These are phyloP conservation scores for Stomatorhinus ivindoensis DNA, from an alignment of 2,113 vertebrate genomes.

Conservation along the genomic window DNA sequence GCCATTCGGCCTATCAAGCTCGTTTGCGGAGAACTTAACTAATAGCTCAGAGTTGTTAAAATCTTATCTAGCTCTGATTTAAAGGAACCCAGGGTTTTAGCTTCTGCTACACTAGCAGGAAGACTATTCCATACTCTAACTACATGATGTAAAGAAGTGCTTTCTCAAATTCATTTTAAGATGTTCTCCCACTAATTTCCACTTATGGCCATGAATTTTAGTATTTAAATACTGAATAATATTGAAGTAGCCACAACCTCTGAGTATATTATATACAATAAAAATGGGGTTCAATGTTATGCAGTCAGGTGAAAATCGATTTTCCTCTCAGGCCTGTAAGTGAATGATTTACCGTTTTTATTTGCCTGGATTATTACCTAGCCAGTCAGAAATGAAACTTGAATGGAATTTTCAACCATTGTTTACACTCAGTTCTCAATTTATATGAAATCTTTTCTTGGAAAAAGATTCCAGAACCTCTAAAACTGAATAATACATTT, in stretches of 20 bases:
- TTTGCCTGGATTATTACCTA: neutral
- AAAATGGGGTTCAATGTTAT: neutral
- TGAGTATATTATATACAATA: neutral
- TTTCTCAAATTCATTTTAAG: no score
- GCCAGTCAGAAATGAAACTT: neutral
- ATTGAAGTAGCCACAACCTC: neutral
- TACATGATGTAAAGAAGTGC: no score
- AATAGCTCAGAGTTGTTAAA: no score
- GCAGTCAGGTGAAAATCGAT: neutral
- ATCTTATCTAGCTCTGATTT: no score
- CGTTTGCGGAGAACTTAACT: no score
- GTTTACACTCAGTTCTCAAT: neutral
- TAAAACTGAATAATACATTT: neutral
- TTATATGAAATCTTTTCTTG: neutral
- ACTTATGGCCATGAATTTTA: no score
- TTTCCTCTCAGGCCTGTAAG: neutral
- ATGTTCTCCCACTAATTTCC: no score
- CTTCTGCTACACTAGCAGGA: no score
- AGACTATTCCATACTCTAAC: no score
- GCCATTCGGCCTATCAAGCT: no score
- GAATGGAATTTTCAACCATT: neutral
- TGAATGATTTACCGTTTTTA: neutral
- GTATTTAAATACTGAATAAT: no score
- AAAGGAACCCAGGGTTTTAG: no score
- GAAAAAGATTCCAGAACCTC: neutral